Evolutionary conservation across 2,797 vertebrate genomes (phyloP), one percentile per base, ranked within the genome.

Genomic region (Anguilla marmorata): DNA sequence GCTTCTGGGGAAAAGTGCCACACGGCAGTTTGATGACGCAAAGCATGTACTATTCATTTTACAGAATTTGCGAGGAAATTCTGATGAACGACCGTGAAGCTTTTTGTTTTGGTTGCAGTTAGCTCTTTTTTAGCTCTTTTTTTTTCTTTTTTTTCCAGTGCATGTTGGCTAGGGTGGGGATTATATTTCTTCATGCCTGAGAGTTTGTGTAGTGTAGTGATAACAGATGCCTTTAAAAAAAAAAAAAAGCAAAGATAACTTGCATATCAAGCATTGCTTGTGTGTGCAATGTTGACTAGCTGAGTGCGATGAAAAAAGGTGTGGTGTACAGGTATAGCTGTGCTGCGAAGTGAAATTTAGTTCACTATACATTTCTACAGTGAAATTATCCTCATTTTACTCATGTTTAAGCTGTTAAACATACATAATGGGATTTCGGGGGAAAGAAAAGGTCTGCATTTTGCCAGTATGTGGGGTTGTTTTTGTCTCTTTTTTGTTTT

Each of bases 401-500:
- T 79, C 33, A n/a, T 37, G 14, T 79, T 11, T 37, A 33, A 79
- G 33, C 74, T 21, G 41, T 41, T 45, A 24, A 16, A 21, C 19
- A 0, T 72, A 72, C 9, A 72, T 11, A 30, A 79, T 41, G 19
- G 33, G 74, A 79, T 79, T 33, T 33, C 3, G 2, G 27, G 1
- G 27, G 24, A 72, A 79, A 45, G 19, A 48, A 9, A n/a, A n/a
- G 79, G 79, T 82, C 79, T 48, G 79, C 79, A 82, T 48, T 48
- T 82, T 50, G 21, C 45, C 45, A 79, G 74, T 21, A 79, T 41
- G 19, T 45, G 30, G 19, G 0, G 7, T 85, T 50, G 27, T 8
- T 85, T 45, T 48, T 85, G 50, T 19, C n/a, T 37, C 11, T 85
- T 80, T 90, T 87, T 89, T 89, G 87, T 86, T 66, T 85, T 58